Base-by-base conservation (phyloP, 2,797 vertebrate genomes). In the Lophotriccus pileatus region DNA sequence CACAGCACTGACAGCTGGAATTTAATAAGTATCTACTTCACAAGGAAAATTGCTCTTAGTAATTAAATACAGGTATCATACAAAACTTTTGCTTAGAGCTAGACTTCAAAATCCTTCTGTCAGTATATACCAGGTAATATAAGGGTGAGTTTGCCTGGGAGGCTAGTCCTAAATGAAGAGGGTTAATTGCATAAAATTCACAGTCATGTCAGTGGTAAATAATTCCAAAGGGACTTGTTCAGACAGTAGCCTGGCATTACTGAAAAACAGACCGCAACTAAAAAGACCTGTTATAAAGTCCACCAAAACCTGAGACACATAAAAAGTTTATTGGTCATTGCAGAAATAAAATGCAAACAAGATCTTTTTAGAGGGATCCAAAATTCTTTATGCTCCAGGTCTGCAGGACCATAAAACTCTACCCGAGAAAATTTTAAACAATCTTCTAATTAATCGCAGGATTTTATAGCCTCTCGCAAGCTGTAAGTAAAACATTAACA, bases 61-160 rank as follows among this genome's bases (percentile, higher is more conserved):
- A 95, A 97, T 97, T 93, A 97, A 97, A 97, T 93, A 85, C 96
- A 97, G 96, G 86, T 97, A 97, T 93, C 90, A 93, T 28, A 62
- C 41, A 87, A 87, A 88, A 76, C 91, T 95, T 93, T 94, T 86
- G 77, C 91, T 77, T 64, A 76, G 58, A 89, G 55, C 62, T 56
- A 84, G 66, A 94, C 66, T 81, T 95, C 84, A 62, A 62, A 83
- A 94, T 91, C 53, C 34, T 89, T 76, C 43, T 72, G 86, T 84
- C 82, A 90, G 78, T 84, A 89, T 89, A 92, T 76, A 76, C 55
- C 52, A 78, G 34, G 68, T 60, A 91, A 84, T 25, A 50, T 3
- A 90, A 73, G 50, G 82, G 36, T 44, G 60, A 92, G 14, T 89
- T 95, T 96, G 80, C 89, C 53, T 88, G 68, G 78, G 72, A 59